phyloP scores from a whole-genome alignment of 1,140 invertebrate species.

The Pseudoatta argentina region DNA sequence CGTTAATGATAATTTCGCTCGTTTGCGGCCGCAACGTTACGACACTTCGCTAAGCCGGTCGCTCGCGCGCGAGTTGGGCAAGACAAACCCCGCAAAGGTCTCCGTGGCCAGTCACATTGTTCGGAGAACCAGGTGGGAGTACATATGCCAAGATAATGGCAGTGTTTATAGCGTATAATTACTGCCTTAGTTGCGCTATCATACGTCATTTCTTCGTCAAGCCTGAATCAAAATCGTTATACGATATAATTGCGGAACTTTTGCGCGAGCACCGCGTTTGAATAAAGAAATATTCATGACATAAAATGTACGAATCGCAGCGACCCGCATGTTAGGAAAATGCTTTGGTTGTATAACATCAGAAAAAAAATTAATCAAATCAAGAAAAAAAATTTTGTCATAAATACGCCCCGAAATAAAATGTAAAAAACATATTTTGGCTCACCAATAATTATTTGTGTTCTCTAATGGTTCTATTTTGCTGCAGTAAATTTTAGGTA shows the following conservation, averaged over 20 bases:
- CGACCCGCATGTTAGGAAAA: neutral
- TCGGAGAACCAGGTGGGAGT: constrained; percentile 69
- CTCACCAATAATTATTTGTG: too few relatives aligned
- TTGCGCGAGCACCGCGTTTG: neutral
- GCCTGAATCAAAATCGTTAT: constrained; percentile 25
- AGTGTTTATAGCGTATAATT: constrained; percentile 67
- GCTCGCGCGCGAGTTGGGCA: constrained; percentile 59
- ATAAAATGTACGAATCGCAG: neutral
- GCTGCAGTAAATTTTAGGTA: too few relatives aligned
- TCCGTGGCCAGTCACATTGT: constrained; percentile 68
- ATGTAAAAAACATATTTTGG: too few relatives aligned
- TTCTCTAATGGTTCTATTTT: too few relatives aligned
- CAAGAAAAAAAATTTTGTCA: too few relatives aligned
- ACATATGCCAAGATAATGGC: constrained; percentile 73
- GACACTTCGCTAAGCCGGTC: constrained; percentile 45
- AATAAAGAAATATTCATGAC: neutral
- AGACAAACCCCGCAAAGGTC: constrained; percentile 73
- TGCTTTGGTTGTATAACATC: too few relatives aligned
- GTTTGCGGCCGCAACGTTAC: constrained; percentile 59
- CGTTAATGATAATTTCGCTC: constrained; percentile 73
- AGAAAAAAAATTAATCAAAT: too few relatives aligned
- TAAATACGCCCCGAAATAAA: too few relatives aligned
- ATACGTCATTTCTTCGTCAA: constrained; percentile 27
- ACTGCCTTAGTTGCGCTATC: constrained; percentile 58
- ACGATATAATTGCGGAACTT: neutral